Evolutionary conservation across 2,113 vertebrate genomes (phyloP), one percentile per base, ranked within the genome.

Genomic region (Rutilus rutilus): DNA sequence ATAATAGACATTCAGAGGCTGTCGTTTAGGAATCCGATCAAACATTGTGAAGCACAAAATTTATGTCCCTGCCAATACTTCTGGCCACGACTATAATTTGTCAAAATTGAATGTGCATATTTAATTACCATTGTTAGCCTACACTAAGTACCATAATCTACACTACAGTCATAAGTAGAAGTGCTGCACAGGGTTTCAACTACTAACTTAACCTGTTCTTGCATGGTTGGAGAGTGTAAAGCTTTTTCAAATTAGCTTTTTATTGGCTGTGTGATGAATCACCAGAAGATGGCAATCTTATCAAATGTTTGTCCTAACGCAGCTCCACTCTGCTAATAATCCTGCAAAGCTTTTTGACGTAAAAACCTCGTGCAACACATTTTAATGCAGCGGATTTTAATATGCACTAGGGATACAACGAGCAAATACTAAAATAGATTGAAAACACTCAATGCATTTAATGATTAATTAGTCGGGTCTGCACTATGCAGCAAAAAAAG

Each of bases 361-460:
- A 21, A 45, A 21, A 73, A n/a, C 4, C 9, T 73, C 2, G 9
- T 23, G 4, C 10, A 11, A n/a, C 19, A 67, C 4, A 64, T 27
- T 36, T 67, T 21, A 33, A 67, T 17, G 17, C 17, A 69, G 27
- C 6, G 8, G 0, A 15, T 69, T 69, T 69, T 12, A 36, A 69
- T 21, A 3, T 69, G 14, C 17, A 17, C 65, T 9, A 69, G 65
- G 17, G 33, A 39, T 36, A 69, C 9, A 1, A 57, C 2, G 19
- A 30, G 67, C 36, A 19, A 73, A 54, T 5, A 62, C 91, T 87
- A 92, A 93, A 93, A 33, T 65, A 89, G 91, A 86, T 89, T 88
- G 83, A 88, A 89, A 79, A 89, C 89, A 88, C 54, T 82, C 78
- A 89, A 87, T 67, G 5, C 33, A 67, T 33, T 67, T 33, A 15